Base-by-base conservation (phyloP, 1,140 invertebrate species). In the Scaptodrosophila lebanonensis region DNA sequence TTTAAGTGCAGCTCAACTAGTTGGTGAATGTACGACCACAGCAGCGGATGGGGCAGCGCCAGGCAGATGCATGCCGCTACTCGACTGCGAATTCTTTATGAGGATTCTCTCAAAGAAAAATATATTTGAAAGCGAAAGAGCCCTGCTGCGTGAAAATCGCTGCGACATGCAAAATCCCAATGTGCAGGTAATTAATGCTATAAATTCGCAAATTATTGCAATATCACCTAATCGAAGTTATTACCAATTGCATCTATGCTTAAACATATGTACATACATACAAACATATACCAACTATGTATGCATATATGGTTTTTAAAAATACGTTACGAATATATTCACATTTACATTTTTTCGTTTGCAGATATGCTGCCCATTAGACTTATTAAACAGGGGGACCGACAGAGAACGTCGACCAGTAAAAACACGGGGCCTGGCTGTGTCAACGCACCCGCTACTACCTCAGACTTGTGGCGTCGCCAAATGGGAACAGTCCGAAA, bases 401-500 rank as follows among this genome's bases (percentile, higher is more conserved):
- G 27, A 11, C 6, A 3, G 3, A 32, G 27, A n/a, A n/a, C n/a
- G n/a, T n/a, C n/a, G 6, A 0, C 25, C 27, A 13, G 0, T 17
- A 5, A 56, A 51, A 9, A 79, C 48, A 5, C 54, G 40, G 1
- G 52, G 64, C 0, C 35, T 77, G 27, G 60, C 47, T 0, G 59
- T 65, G 2, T 29, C 65, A 0, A 43, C 8, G 2, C 64, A 73
- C 54, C 65, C 64, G 1, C 40, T 73, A 5, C 42, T 79, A 36
- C 73, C 73, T n/a, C 7, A 1, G 9, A 32, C 63, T 11, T 79
- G 75, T 9, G 88, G 88, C 6, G 60, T 51, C 2, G 86, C 85
- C 6, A 86, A 89, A 53, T 89, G 88, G 44, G 89, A 92, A 11
- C 88, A 53, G 2, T 35, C 29, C 1, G 91, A 91, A 27, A 91